Base-by-base conservation (phyloP, 2,113 vertebrate species). In the Rafetus swinhoei region DNA sequence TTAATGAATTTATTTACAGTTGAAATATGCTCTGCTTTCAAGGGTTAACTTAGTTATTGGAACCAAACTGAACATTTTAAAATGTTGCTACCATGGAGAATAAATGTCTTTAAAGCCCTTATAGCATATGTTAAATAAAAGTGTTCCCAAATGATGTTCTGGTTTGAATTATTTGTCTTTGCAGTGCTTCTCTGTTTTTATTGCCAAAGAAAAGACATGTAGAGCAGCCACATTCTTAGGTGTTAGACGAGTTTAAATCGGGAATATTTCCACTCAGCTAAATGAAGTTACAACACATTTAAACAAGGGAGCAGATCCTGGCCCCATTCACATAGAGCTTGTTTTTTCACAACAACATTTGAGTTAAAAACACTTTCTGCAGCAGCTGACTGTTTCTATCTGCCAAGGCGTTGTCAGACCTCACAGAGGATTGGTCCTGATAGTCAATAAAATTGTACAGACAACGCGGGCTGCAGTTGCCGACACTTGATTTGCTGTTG, bases 61-160 rank as follows among this genome's bases (percentile, higher is more conserved):
- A 97, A 93, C 82, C 88, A 86, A 96, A 96, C 92, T 93, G 95
- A 97, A 96, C 97, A 94, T 97, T 97, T 97, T 93, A 96, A 94
- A 97, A 92, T 76, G 87, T 55, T 88, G 50, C 81, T 90, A 74
- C 85, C 82, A 91, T 19, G 53, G 79, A 96, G 90, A 90, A 84
- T 77, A 90, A 97, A 95, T 93, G 94, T 92, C 55, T 97, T 95
- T 93, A 97, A 92, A 96, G 96, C 0, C 3, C 77, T 85, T 94
- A 95, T 91, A 94, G 69, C 86, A 94, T 81, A 76, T 95, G 95
- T 89, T 95, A 97, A 96, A 95, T 95, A 91, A 94, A 95, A 97
- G 86, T 88, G 15, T 81, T 86, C 81, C 89, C 85, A 86, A 93
- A 90, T 93, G 54, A 90, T 92, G 81, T 69, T 90, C 94, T 97